These are phyloP conservation scores for Poecilia wingei DNA, from an alignment of 2,797 vertebrate genomes.

Conservation along the genomic window DNA sequence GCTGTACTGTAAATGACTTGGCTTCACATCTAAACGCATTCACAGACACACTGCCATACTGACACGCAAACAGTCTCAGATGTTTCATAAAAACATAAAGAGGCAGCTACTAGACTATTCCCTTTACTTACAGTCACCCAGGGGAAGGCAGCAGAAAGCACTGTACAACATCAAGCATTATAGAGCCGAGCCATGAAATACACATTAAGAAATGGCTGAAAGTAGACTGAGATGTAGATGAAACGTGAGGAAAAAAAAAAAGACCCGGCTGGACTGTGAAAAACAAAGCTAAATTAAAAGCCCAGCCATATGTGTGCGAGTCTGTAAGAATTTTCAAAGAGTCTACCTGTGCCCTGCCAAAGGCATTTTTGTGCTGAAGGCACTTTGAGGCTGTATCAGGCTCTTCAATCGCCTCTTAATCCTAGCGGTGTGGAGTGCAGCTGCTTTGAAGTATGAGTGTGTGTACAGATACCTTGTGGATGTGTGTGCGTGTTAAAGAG, in stretches of 20 bases:
- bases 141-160: conserved; percentile 58
- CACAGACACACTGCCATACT: conserved; percentile 52
- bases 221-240: conserved; percentile 53
- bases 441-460: conserved; percentile 77
- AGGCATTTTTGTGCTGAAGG: conserved; percentile 78
- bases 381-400: conserved; percentile 80
- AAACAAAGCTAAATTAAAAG: conserved; percentile 70
- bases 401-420: conserved; percentile 81
- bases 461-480: conserved; percentile 28
- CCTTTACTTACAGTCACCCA: conserved; percentile 60
- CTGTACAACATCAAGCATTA: conserved; percentile 59
- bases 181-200: conserved; percentile 40
- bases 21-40: conserved; percentile 35
- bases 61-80: conserved; percentile 63
- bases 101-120: conserved; percentile 66
- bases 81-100: conserved; percentile 71
- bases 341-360: conserved; percentile 78
- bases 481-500: conserved; percentile 56
- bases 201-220: conserved; percentile 44
- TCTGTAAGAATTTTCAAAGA: conserved; percentile 72
- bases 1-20: conserved; percentile 15
- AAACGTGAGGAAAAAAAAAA: conserved; percentile 33
- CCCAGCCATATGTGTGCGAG: conserved; percentile 45
- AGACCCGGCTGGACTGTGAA: conserved; percentile 48
- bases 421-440: conserved; percentile 69